phyloP scores from a whole-genome alignment of 2,113 vertebrate species.

The Ictalurus punctatus region DNA sequence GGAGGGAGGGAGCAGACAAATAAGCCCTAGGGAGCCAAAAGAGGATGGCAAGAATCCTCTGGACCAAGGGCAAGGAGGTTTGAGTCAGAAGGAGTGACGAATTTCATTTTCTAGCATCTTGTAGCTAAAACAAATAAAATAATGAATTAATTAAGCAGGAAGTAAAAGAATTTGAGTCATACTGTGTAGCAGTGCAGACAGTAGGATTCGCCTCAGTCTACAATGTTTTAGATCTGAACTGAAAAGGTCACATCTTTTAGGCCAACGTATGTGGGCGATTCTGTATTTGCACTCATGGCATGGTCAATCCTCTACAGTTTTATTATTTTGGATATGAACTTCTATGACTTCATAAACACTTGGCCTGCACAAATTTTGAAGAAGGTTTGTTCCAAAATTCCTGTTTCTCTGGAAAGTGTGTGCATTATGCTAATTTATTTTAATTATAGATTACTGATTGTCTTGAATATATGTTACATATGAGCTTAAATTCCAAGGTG shows the following conservation, averaged over 20 bases:
- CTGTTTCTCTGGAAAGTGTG: neutral
- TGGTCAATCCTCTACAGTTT: neutral
- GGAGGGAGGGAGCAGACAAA: neutral
- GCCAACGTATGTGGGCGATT: neutral
- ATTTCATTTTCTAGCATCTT: slow-evolving; percentile 6
- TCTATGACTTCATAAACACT: neutral
- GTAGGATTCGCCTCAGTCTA: slow-evolving; percentile 14
- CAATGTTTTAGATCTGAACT: neutral
- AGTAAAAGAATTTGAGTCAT: slow-evolving; percentile 23
- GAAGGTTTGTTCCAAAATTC: neutral
- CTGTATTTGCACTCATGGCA: neutral
- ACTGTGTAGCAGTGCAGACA: neutral
- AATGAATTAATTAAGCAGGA: slow-evolving; percentile 1
- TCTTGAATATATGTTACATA: neutral
- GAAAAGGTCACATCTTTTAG: slow-evolving; percentile 27
- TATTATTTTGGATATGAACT: neutral
- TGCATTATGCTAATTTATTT: neutral
- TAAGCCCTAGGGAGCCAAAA: neutral
- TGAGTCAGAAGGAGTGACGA: slow-evolving; percentile 27
- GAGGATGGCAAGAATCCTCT: neutral
- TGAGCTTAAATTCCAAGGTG: neutral
- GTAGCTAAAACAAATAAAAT: neutral
- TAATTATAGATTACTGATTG: neutral
- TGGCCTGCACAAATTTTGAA: neutral
- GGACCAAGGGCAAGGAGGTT: slow-evolving; percentile 39